phyloP scores from a whole-genome alignment of 2,113 vertebrate genomes.

The Actinemys pallida region DNA sequence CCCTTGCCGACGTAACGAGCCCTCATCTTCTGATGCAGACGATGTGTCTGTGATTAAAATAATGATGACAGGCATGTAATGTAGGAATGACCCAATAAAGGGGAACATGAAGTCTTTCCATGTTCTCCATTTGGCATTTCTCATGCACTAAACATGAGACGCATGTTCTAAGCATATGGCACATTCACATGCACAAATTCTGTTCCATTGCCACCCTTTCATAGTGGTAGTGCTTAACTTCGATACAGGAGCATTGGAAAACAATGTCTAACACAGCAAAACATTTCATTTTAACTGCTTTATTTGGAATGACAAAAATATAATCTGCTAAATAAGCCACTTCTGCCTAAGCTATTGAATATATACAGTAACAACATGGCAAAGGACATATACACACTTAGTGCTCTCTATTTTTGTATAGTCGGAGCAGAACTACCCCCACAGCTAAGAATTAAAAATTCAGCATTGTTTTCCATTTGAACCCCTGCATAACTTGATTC shows the following conservation, averaged over 20 bases:
- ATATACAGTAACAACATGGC: background rate
- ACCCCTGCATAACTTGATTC: background rate
- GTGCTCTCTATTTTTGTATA: background rate
- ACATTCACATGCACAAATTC: background rate
- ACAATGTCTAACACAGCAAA: background rate
- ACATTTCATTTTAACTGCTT: background rate
- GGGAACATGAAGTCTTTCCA: background rate
- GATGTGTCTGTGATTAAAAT: conserved; percentile 95
- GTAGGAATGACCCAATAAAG: conserved; percentile 44
- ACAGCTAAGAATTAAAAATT: background rate
- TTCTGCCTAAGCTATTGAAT: background rate
- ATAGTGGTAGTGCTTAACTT: background rate
- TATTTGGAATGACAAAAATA: rapidly evolving
- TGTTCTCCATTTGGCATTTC: background rate
- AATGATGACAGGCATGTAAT: conserved; percentile 76
- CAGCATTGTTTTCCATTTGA: background rate
- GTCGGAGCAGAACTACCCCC: background rate
- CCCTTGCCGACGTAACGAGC: conserved; percentile 91
- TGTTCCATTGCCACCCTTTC: rapidly evolving
- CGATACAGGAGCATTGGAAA: background rate
- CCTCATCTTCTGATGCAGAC: conserved; percentile 98
- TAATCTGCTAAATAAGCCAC: background rate
- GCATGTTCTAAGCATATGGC: background rate
- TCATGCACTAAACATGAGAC: background rate
- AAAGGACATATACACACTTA: background rate